Percentiles rank a stretch among this genome's conserved stretches.
Evolutionary conservation across 2,113 vertebrate species (phyloP).

Genomic region (Pomatostomus ruficeps): DNA sequence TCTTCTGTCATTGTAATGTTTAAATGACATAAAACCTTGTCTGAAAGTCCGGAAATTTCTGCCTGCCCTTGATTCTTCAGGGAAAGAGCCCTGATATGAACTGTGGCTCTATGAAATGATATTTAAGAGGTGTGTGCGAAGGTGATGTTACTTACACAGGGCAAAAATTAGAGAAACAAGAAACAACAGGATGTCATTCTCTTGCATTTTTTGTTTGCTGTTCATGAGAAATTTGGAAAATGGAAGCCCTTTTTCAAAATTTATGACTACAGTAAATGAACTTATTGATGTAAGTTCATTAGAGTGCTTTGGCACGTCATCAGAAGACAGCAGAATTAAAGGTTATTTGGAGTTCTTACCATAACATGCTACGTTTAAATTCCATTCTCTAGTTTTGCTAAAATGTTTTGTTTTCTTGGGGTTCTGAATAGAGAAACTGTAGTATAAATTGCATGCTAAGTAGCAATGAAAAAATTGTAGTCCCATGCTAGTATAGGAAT

Average conservation of each 20-base stretch:
- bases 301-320: neutral
- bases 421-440: neutral
- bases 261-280: neutral
- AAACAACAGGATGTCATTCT: neutral
- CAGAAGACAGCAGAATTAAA: neutral
- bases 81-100: neutral
- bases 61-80: neutral
- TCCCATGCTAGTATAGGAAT: rapidly evolving
- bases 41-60: neutral
- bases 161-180: neutral
- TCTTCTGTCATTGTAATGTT: neutral
- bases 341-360: neutral
- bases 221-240: neutral
- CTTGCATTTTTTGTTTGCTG: neutral
- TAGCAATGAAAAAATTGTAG: neutral
- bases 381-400: neutral
- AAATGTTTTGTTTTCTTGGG: neutral
- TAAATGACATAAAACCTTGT: neutral
- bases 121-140: rapidly evolving
- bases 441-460: neutral
- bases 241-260: neutral
- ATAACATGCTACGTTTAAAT: neutral
- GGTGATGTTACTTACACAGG: neutral
- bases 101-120: neutral
- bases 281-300: neutral